phyloP scores from a whole-genome alignment of 1,140 invertebrate species.

The Ridgeia piscesae region DNA sequence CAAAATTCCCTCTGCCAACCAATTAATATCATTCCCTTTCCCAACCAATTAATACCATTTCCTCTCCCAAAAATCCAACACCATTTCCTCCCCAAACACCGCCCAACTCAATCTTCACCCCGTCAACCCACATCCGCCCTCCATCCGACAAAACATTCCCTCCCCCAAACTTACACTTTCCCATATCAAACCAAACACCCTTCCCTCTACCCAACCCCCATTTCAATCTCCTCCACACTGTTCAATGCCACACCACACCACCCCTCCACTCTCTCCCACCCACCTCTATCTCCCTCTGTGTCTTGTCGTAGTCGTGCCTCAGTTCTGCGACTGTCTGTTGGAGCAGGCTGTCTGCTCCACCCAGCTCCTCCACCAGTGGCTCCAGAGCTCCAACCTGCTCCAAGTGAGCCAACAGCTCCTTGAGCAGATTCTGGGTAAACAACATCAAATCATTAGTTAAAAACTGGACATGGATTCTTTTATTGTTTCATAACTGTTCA shows the following conservation, averaged over 20 bases:
- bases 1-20: too few species aligned
- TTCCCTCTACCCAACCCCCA: not conserved
- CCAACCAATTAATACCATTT: too few species aligned
- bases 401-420: conserved; percentile 67
- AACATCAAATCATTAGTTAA: not conserved
- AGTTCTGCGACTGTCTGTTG: conserved; percentile 12
- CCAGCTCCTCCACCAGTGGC: conserved; percentile 44
- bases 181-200: too few species aligned
- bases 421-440: conserved; percentile 41
- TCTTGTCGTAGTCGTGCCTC: conserved; percentile 46
- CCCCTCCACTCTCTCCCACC: conserved; percentile 32
- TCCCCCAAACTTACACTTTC: too few species aligned
- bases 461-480: too few species aligned
- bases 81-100: too few species aligned
- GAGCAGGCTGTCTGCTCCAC: conserved; percentile 38
- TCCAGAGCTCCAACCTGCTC: conserved; percentile 52
- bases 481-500: too few species aligned
- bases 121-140: too few species aligned
- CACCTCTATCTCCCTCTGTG: conserved; percentile 36
- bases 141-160: too few species aligned
- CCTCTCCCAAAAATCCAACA: too few species aligned
- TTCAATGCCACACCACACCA: not conserved
- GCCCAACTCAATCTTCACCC: too few species aligned
- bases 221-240: not conserved
- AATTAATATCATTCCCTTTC: too few species aligned